Conservation (phyloP, 2,797 vertebrate genomes). For the Typhlichthys eigenmanni region DNA sequence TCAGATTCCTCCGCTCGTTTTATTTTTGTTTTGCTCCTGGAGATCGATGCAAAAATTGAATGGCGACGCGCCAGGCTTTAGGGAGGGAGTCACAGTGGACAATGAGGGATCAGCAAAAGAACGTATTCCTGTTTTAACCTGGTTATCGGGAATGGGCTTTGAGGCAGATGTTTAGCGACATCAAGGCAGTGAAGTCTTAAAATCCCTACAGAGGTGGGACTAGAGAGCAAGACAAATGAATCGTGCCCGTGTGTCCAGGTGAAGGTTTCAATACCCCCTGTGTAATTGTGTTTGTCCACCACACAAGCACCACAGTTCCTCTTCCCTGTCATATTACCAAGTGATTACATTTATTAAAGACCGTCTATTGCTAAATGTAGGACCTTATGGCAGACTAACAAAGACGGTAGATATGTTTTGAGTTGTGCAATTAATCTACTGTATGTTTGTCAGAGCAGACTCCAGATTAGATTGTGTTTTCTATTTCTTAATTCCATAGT, state of each 20-base stretch:
- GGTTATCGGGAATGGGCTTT: constrained; percentile 73
- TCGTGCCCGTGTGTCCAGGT: background rate
- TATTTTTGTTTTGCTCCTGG: constrained; percentile 43
- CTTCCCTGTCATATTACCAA: too few relatives aligned
- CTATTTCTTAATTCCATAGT: background rate
- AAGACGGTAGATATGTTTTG: too few relatives aligned
- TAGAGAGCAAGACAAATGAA: background rate
- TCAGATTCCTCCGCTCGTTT: constrained; percentile 70
- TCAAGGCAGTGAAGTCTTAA: constrained; percentile 53
- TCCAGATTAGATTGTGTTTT: background rate
- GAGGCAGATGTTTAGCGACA: constrained; percentile 68
- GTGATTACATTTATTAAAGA: constrained; percentile 18
- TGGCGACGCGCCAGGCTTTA: constrained; percentile 41
- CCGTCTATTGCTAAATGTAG: background rate
- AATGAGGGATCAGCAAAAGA: constrained; percentile 64
- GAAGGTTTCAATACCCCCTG: too few relatives aligned
- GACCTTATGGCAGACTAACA: too few relatives aligned
- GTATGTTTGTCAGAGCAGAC: too few relatives aligned
- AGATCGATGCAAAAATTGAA: constrained; percentile 80
- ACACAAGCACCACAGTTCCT: too few relatives aligned
- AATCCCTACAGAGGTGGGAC: constrained; percentile 20
- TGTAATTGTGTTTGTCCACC: too few relatives aligned
- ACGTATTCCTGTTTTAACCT: constrained; percentile 70
- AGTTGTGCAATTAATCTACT: too few relatives aligned
- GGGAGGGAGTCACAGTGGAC: constrained; percentile 58